Evolutionary conservation across 2,797 vertebrate species (phyloP).

Genomic region (Enteromius treurensis): DNA sequence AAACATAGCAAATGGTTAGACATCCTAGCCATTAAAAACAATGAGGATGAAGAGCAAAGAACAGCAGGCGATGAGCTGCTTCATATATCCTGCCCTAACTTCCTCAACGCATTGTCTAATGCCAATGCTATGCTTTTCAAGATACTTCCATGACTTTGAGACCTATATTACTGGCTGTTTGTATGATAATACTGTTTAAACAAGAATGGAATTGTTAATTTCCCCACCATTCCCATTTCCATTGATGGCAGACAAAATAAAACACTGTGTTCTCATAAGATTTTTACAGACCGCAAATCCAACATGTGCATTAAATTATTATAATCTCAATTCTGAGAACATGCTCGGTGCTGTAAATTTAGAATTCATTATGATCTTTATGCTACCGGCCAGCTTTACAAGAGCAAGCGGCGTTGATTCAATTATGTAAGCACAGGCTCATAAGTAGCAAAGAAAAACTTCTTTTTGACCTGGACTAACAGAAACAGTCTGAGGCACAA

Average conservation of each 20-base stretch:
- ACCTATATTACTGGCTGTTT: neutral
- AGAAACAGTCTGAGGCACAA: constrained; percentile 50
- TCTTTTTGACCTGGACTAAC: constrained; percentile 43
- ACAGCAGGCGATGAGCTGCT: neutral
- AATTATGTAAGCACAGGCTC: constrained; percentile 39
- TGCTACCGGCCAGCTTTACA: constrained; percentile 32
- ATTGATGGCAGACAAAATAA: constrained; percentile 48
- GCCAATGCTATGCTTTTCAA: neutral
- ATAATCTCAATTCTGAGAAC: constrained; percentile 25
- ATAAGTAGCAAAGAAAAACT: constrained; percentile 43
- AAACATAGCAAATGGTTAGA: neutral
- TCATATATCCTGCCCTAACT: neutral
- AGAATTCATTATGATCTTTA: constrained; percentile 37
- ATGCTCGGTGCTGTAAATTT: neutral
- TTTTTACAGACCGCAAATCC: constrained; percentile 50
- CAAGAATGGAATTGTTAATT: neutral
- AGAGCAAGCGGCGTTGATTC: constrained; percentile 33
- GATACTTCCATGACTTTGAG: neutral
- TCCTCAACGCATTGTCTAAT: neutral
- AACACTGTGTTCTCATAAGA: constrained; percentile 35
- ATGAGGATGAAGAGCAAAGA: neutral
- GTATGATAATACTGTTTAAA: neutral
- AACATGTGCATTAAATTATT: constrained; percentile 44
- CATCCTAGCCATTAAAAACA: neutral
- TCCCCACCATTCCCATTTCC: constrained; percentile 12